Evolutionary conservation across 2,113 vertebrate genomes (phyloP).

Genomic region (Mugil cephalus): DNA sequence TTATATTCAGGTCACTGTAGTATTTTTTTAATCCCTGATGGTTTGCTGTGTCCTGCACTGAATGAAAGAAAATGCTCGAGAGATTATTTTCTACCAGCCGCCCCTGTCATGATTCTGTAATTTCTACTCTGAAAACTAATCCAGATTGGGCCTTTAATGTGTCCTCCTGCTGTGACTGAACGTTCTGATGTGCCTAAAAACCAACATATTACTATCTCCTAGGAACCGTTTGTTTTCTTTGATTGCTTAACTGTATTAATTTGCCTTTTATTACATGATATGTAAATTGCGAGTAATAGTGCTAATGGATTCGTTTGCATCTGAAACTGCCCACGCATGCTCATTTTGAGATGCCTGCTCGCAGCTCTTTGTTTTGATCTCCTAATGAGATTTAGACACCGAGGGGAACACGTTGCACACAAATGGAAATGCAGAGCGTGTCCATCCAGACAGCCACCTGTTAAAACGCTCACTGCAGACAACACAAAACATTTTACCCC

Average conservation of each 20-base stretch:
- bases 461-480: constrained; percentile 24
- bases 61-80: constrained; percentile 5
- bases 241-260: constrained; percentile 19
- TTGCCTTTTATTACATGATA: constrained; percentile 19
- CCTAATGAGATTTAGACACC: background rate
- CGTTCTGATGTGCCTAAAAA: constrained; percentile 74
- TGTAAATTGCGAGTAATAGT: constrained; percentile 17
- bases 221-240: constrained; percentile 25
- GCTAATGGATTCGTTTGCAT: constrained; percentile 16
- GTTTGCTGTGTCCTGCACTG: constrained; percentile 17
- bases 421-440: background rate
- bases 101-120: background rate
- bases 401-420: constrained; percentile 12
- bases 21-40: constrained; percentile 4
- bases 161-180: constrained; percentile 61
- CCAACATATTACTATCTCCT: constrained; percentile 39
- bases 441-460: constrained; percentile 1
- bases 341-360: background rate
- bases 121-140: constrained; percentile 3
- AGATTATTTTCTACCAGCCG: constrained; percentile 28
- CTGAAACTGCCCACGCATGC: constrained; percentile 8
- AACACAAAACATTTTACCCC: background rate
- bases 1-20: constrained; percentile 9
- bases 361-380: background rate
- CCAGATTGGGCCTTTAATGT: constrained; percentile 64